Evolutionary conservation across 2,113 vertebrate genomes (phyloP), one percentile per base, ranked within the genome.

Genomic region (Phyllopteryx taeniolatus): DNA sequence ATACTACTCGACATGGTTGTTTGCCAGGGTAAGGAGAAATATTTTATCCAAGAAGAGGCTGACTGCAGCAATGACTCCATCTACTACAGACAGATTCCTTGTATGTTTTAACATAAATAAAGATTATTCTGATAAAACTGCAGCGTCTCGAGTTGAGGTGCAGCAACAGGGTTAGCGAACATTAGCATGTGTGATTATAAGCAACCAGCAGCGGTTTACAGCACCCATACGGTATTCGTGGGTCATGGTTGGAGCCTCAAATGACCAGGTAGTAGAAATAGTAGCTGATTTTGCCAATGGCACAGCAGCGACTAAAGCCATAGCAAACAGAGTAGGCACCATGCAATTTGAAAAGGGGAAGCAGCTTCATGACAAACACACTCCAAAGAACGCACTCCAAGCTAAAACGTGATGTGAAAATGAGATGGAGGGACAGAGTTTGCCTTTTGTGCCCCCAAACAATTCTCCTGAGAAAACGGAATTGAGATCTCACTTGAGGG

Each of bases 401-500:
- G 22, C 14, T 31, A 33, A 61, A 33, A 61, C 5, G 1, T 39
- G 12, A 61, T 35, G 31, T 61, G 7, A 70, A 70, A 70, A 47
- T 2, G 22, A 15, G 11, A 60, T 4, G 20, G 39, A 62, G 8
- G 12, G 22, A n/a, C 43, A 67, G 35, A 3, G 33, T 70, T 79
- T 68, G 81, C 70, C 71, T 69, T 67, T 64, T 62, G 71, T 67
- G 5, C 20, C 59, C 27, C 72, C 44, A 9, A 72, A 46, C 62
- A 65, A 82, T 68, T 59, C 76, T 62, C 69, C 13, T 0, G 53
- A 17, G 70, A 17, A 11, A 20, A 33, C 2, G 19, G 56, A 65
- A 80, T 76, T 31, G 3, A 70, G 71, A 70, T 65, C 66, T 49
- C 10, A 70, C 68, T 75, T 71, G 54, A 43, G n/a, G 54, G 75